A percentile compares a stretch with the other conserved stretches of the same genome.
phyloP scores from a whole-genome alignment of 2,113 vertebrate genomes.

The Microcebus griseorufus region DNA sequence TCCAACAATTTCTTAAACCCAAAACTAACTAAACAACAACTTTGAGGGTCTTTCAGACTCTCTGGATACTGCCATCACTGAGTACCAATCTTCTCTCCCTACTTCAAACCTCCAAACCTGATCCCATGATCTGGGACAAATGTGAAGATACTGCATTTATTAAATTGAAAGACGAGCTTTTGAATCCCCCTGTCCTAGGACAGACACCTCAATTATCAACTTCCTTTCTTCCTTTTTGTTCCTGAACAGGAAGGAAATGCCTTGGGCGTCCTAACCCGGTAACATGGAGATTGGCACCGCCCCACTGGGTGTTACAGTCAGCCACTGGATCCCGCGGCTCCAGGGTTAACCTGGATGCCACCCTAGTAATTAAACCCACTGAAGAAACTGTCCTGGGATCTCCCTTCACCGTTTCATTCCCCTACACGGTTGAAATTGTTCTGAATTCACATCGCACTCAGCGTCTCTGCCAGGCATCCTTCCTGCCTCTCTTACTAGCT shows the following conservation, averaged over 20 bases:
- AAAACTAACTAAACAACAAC: not conserved
- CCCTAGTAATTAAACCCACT: not conserved
- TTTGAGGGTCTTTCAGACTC: not conserved
- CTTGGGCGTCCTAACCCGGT: not conserved
- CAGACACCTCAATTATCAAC: not conserved
- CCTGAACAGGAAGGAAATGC: not conserved
- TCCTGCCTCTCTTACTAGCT: not conserved
- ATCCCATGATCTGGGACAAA: not conserved
- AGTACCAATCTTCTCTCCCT: not conserved
- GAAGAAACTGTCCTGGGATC: not conserved
- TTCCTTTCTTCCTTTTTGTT: not conserved
- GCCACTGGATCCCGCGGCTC: not conserved
- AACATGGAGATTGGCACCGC: not conserved
- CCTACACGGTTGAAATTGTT: too few relatives aligned
- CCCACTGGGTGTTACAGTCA: not conserved
- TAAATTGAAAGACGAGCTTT: not conserved
- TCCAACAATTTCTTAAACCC: not conserved
- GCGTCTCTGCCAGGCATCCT: not conserved
- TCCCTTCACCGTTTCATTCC: not conserved
- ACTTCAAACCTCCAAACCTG: not conserved
- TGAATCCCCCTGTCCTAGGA: not conserved
- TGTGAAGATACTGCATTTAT: not conserved
- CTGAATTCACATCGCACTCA: too few relatives aligned
- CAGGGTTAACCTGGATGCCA: not conserved
- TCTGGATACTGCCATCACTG: too few relatives aligned